A percentile compares a stretch with the other conserved stretches of the same genome.
These are phyloP conservation scores for Bhutanitis thaidina DNA, from an alignment of 2,888 invertebrate genomes.

Conservation along the genomic window DNA sequence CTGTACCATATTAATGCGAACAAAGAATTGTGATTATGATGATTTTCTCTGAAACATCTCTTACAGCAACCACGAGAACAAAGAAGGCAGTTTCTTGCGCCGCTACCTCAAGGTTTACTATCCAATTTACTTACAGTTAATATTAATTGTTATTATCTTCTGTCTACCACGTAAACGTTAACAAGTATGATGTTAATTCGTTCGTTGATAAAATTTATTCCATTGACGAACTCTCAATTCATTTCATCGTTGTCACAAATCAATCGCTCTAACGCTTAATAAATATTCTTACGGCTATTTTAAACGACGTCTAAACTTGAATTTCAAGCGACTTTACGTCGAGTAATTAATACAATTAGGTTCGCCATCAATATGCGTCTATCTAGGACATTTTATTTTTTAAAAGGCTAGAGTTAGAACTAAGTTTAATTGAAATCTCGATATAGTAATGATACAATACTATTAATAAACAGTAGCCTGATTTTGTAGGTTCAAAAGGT, in stretches of 20 bases:
- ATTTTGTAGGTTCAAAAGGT: no score
- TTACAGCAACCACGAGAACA: no score
- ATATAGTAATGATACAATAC: no score
- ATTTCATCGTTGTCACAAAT: conserved; percentile 18
- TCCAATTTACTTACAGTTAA: no score
- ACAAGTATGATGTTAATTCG: not conserved
- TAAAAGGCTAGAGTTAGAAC: not conserved
- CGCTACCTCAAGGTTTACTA: no score
- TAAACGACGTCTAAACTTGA: conserved; percentile 19
- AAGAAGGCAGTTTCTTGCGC: no score
- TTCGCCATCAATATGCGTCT: not conserved
- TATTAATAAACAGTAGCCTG: no score
- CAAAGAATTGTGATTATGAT: no score
- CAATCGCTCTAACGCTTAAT: conserved; percentile 13
- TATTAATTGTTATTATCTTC: not conserved
- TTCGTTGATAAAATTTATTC: conserved; percentile 7
- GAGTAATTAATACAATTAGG: conserved; percentile 20
- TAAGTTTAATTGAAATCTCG: no score
- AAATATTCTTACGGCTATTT: conserved; percentile 16
- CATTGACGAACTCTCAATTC: conserved; percentile 3
- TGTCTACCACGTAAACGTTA: not conserved
- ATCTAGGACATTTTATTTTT: not conserved
- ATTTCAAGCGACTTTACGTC: conserved; percentile 16
- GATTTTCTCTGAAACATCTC: no score
- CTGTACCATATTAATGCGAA: no score